Base-by-base conservation (phyloP, 2,888 invertebrate genomes). In the Drosophila prolongata region DNA sequence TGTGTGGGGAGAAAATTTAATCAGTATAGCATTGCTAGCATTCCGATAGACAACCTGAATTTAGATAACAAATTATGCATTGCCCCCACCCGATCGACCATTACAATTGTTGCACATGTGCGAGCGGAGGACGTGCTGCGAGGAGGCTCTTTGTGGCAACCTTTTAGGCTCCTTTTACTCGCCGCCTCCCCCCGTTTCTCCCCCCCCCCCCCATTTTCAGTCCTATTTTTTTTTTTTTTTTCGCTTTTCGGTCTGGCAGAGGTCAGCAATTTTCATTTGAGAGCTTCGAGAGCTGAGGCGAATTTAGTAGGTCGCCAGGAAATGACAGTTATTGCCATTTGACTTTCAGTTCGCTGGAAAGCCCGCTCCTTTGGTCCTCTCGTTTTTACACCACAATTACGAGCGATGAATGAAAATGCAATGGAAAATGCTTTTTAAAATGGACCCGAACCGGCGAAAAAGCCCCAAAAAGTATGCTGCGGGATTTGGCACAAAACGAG, bases 41-140 rank as follows among this genome's bases (percentile, higher is more conserved):
- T 79, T 80, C 80, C 87, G 75, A 80, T 80, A 86, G 82, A 79
- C 85, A 90, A 90, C 81, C 90, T 90, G 91, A 90, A 91, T 90
- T 89, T 90, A 90, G 91, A 90, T 91, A 91, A 88, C 90, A 80
- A 90, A 89, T 90, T 89, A 90, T 89, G 85, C 83, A 80, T 75
- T 64, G 76, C 61, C 65, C 30, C 40, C 62, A 44, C 50, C 55
- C 34, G n/a, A 60, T n/a, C 62, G 80, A 49, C 55, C 49, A 43
- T 56, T 55, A 75, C 75, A 85, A 77, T 81, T 87, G 80, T 80
- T 84, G 72, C 86, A 79, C 71, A 70, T 65, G 62, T 54, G 27
- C 14, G 34, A 19, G 50, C 61, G 38, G 27, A 54, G 69, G 73
- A 80, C 77, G 80, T 75, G 75, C 50, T 53, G 43, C 67, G 57